Conservation (phyloP, 2,888 invertebrate species). For the Aphelenchoides bicaudatus region DNA sequence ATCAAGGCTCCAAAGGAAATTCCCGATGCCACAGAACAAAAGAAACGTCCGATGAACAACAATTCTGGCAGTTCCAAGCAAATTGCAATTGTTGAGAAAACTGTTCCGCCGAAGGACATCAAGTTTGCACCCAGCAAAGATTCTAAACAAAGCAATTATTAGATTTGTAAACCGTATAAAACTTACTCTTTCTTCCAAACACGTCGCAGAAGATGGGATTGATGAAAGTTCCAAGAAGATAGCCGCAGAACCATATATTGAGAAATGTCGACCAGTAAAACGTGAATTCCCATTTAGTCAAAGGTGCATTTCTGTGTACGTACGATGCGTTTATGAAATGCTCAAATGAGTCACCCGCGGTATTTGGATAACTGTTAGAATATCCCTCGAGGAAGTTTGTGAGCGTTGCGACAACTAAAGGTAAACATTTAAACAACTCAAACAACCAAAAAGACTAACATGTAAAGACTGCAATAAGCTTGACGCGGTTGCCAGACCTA, state of each 20-base stretch:
- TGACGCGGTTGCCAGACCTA: conserved; percentile 1
- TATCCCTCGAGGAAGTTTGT: conserved; percentile 37
- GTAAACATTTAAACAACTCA: no score
- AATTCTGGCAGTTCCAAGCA: conserved; percentile 32
- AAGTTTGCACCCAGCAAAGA: conserved; percentile 34
- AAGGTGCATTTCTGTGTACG: conserved; percentile 33
- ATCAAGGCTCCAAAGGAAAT: conserved; percentile 45
- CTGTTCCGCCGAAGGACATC: conserved; percentile 33
- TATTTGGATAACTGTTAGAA: conserved; percentile 45
- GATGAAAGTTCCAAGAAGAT: conserved; percentile 38
- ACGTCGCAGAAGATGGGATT: conserved; percentile 34
- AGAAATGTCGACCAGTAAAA: conserved; percentile 42
- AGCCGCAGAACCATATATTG: conserved; percentile 48
- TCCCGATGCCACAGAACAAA: conserved; percentile 37
- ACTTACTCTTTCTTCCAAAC: conserved; percentile 26
- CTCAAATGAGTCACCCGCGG: conserved; percentile 31
- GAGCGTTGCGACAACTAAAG: conserved; percentile 9
- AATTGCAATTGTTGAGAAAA: conserved; percentile 25
- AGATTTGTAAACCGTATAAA: background rate
- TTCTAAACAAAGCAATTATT: conserved; percentile 30
- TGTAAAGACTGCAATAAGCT: background rate
- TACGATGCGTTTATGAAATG: conserved; percentile 39
- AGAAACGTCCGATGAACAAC: conserved; percentile 37
- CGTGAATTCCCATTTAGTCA: conserved; percentile 33
- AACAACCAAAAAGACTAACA: no score